phyloP scores from a whole-genome alignment of 2,113 vertebrate species.

The Isurus oxyrinchus region DNA sequence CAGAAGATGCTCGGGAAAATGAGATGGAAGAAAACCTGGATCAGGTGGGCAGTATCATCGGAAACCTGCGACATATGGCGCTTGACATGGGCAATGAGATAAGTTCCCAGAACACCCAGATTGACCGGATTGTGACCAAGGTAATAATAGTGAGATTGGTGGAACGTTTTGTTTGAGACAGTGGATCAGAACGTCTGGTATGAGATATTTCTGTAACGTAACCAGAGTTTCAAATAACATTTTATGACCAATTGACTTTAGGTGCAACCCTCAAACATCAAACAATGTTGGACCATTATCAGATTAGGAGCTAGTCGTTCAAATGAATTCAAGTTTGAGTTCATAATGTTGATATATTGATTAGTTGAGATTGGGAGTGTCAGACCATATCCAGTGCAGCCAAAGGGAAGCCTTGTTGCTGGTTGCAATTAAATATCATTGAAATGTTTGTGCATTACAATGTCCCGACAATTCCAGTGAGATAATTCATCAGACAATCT shows the following conservation, averaged over 20 bases:
- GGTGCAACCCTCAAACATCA: neutral
- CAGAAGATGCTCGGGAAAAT: slow-evolving; percentile 61
- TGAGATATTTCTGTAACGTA: too few relatives aligned
- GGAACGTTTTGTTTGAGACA: neutral
- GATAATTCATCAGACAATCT: neutral
- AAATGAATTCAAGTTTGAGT: neutral
- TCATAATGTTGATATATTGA: neutral
- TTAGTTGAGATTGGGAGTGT: neutral
- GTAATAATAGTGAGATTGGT: slow-evolving; percentile 43
- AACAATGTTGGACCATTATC: neutral
- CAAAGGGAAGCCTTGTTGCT: neutral
- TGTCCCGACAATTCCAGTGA: neutral
- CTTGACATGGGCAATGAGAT: slow-evolving; percentile 72
- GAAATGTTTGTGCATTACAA: neutral
- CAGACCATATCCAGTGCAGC: neutral
- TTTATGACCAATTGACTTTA: neutral
- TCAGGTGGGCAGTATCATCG: slow-evolving; percentile 65
- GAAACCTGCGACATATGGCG: slow-evolving; percentile 68
- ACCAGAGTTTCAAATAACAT: neutral
- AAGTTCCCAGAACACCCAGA: slow-evolving; percentile 61
- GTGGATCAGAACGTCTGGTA: neutral
- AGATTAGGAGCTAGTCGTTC: neutral
- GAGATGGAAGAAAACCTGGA: slow-evolving; percentile 72
- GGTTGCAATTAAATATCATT: neutral
- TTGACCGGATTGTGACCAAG: slow-evolving; percentile 57